Evolutionary conservation across 1,140 invertebrate species (phyloP).

Genomic region (Araneus ventricosus): DNA sequence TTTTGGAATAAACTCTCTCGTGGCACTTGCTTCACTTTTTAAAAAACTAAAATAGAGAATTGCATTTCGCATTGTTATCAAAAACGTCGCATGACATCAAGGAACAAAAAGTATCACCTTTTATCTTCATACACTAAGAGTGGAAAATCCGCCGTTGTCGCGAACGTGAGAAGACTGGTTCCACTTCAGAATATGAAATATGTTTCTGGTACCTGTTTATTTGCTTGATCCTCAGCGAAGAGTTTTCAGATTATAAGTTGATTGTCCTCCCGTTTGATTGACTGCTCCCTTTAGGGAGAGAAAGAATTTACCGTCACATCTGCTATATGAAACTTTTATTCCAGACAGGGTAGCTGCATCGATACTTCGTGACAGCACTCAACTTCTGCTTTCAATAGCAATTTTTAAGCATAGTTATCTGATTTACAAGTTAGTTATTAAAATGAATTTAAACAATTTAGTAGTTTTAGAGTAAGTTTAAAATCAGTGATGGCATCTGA

Average conservation of each 20-base stretch:
- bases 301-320: background rate
- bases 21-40: too few relatives aligned
- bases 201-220: background rate
- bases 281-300: background rate
- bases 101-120: background rate
- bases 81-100: background rate
- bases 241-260: constrained; percentile 20
- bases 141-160: background rate
- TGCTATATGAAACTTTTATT: background rate
- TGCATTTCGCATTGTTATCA: background rate
- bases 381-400: too few relatives aligned
- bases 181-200: background rate
- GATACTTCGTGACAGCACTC: background rate
- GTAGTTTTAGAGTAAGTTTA: too few relatives aligned
- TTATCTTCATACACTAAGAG: background rate
- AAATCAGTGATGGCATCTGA: too few relatives aligned
- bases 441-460: too few relatives aligned
- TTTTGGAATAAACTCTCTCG: too few relatives aligned
- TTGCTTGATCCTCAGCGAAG: background rate
- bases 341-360: background rate
- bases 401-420: too few relatives aligned
- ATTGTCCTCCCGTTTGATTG: background rate
- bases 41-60: background rate
- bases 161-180: constrained; percentile 1
- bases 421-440: too few relatives aligned